These are phyloP conservation scores for Bemisia tabaci DNA, from an alignment of 1,140 invertebrate genomes.

Conservation along the genomic window DNA sequence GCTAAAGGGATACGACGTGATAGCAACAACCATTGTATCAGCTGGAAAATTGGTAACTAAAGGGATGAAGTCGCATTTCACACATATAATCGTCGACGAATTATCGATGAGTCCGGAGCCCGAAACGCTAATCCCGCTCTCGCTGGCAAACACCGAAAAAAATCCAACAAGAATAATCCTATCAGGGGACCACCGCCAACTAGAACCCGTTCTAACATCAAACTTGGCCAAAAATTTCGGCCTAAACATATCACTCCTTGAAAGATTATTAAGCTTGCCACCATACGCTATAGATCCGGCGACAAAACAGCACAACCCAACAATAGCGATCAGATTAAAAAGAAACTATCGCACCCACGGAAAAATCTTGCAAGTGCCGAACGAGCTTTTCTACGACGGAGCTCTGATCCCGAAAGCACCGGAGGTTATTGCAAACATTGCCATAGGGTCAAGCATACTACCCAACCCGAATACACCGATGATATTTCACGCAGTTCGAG, in stretches of 20 bases:
- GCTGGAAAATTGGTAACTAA: background rate
- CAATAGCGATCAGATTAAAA: too few relatives aligned
- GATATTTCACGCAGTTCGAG: too few relatives aligned
- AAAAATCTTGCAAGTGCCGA: too few relatives aligned
- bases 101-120: background rate
- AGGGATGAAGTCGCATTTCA: background rate
- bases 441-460: too few relatives aligned
- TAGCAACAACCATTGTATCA: background rate
- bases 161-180: conserved; percentile 51
- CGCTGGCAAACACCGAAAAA: too few relatives aligned
- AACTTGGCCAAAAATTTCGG: conserved; percentile 45
- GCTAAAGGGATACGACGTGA: conserved; percentile 50
- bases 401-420: too few relatives aligned
- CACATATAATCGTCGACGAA: background rate
- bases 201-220: conserved; percentile 68
- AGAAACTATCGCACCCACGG: too few relatives aligned
- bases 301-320: conserved; percentile 45
- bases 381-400: too few relatives aligned
- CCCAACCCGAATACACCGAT: too few relatives aligned
- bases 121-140: background rate
- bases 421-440: too few relatives aligned
- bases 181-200: conserved; percentile 79
- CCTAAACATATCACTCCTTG: conserved; percentile 32
- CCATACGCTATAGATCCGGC: conserved; percentile 23
- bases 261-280: conserved; percentile 22